Evolutionary conservation across 2,888 invertebrate genomes (phyloP), one percentile per base, ranked within the genome.

Genomic region (Timandra comae): DNA sequence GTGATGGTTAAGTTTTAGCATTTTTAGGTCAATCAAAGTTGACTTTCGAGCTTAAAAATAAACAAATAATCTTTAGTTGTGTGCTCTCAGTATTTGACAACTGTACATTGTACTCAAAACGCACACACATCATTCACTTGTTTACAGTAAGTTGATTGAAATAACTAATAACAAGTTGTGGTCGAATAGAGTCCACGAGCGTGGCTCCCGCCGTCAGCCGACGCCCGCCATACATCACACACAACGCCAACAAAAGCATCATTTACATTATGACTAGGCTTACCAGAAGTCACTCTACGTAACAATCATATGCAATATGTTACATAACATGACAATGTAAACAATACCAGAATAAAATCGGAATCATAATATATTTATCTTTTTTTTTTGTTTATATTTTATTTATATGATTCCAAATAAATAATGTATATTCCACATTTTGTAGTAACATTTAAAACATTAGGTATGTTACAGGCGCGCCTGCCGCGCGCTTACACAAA

Each of bases 191-290:
- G n/a, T n/a, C n/a, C n/a, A n/a, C n/a, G n/a, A n/a, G n/a, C n/a
- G n/a, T n/a, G n/a, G n/a, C n/a, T n/a, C n/a, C n/a, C n/a, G n/a
- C n/a, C n/a, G n/a, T n/a, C n/a, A n/a, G n/a, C n/a, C n/a, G 19
- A 24, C 9, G 29, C 23, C 31, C 27, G 33, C 31, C 29, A n/a
- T n/a, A n/a, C n/a, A n/a, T n/a, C 10, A 30, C 32, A 30, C 31
- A 36, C 38, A 34, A 34, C 24, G 32, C 32, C 33, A 36, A 22
- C 22, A 22, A 7, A 22, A 29, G 28, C 27, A 34, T 26, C 23
- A 25, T 44, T 38, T 35, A 43, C 29, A 37, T 40, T 35, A 38
- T 39, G 47, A 47, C 47, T 47, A 47, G 44, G 42, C 26, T 34
- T 37, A 35, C 42, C 41, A 34, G 31, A 39, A 43, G 42, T 41